These are phyloP conservation scores for Parapsyche elsis DNA, from an alignment of 1,140 invertebrate species.

Conservation along the genomic window DNA sequence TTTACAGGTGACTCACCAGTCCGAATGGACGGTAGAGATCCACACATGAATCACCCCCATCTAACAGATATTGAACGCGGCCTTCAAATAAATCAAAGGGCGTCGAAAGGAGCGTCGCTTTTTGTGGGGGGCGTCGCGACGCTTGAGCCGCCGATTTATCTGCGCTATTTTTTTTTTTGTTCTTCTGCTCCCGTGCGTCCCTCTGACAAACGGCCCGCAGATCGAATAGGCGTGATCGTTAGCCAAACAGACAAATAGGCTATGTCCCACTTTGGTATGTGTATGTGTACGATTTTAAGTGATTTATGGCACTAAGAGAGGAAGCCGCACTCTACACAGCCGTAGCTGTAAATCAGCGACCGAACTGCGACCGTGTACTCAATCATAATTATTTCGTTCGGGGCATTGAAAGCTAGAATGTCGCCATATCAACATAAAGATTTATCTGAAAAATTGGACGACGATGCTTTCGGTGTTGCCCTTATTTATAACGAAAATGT, in stretches of 20 bases:
- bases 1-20: too few species aligned
- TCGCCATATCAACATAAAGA: neutral
- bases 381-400: slow-evolving; percentile 26
- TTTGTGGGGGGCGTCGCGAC: neutral
- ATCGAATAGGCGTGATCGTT: slow-evolving; percentile 20
- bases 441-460: slow-evolving; percentile 1
- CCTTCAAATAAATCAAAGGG: neutral
- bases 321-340: neutral
- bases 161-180: neutral
- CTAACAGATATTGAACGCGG: neutral
- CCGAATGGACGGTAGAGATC: neutral
- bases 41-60: neutral
- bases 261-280: neutral
- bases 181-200: neutral
- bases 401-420: neutral
- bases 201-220: slow-evolving; percentile 6
- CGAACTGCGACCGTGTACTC: slow-evolving; percentile 24
- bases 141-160: neutral
- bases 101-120: neutral
- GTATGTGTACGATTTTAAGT: slow-evolving; percentile 9
- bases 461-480: neutral
- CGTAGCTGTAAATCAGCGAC: slow-evolving; percentile 17
- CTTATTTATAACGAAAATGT: neutral
- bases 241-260: neutral
- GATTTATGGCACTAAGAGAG: slow-evolving; percentile 28